Evolutionary conservation across 2,797 vertebrate genomes (phyloP).

Genomic region (Dryobates pubescens): DNA sequence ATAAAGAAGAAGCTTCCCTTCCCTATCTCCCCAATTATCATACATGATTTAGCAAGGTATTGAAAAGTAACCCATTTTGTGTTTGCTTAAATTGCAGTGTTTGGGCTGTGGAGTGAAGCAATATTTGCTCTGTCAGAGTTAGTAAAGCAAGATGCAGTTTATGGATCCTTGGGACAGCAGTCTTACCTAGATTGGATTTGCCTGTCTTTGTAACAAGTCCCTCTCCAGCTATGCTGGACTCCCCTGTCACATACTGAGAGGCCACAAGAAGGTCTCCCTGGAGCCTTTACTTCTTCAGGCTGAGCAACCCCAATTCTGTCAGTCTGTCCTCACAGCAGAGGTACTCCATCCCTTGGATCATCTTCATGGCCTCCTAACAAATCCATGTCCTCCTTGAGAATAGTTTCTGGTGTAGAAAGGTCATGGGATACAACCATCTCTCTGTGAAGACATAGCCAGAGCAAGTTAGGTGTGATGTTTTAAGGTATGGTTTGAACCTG

Average conservation of each 20-base stretch:
- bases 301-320: no score
- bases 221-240: no score
- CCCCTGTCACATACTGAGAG: no score
- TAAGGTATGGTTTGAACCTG: background rate
- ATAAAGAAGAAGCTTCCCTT: background rate
- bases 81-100: background rate
- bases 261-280: no score
- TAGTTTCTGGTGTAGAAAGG: background rate
- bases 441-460: background rate
- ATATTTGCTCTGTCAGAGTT: background rate
- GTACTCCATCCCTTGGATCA: no score
- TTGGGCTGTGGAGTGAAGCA: background rate
- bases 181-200: background rate
- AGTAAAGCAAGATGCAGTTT: background rate
- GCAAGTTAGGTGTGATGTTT: background rate
- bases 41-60: background rate
- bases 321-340: no score
- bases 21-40: background rate
- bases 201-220: no score
- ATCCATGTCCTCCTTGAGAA: background rate
- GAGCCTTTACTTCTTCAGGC: no score
- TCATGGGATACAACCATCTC: background rate
- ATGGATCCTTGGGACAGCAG: background rate
- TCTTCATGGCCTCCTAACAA: no score
- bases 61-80: background rate